Evolutionary conservation across 2,888 invertebrate species (phyloP), one percentile per base, ranked within the genome.

Genomic region (Limnephilus marmoratus): DNA sequence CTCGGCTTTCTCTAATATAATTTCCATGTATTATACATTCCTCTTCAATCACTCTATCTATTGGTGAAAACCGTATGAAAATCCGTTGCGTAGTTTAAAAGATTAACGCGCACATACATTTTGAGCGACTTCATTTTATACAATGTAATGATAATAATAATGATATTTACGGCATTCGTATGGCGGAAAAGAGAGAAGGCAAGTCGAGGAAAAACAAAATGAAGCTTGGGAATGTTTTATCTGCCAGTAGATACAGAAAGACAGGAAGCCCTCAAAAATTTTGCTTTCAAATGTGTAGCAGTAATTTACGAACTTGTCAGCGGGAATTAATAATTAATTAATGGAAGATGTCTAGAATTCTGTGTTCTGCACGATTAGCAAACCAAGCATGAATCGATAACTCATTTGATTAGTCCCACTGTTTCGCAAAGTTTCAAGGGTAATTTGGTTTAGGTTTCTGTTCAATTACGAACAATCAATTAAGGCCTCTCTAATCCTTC

Each of bases 391-490:
- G n/a, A 85, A 86, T 45, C 86, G 86, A 86, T 86, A 86, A 86
- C 29, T 86, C 37, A 86, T 45, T 86, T 86, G 86, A 86, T 86
- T 86, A 86, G 41, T 45, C 86, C 49, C n/a, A 37, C n/a, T 86
- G 45, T 49, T 37, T 45, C 45, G 45, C 13, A 13, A 86, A 86
- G 41, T 86, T 45, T 86, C 29, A 11, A 86, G 86, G 45, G 45
- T 45, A 49, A 41, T 45, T 49, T 49, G 86, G 45, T 86, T 86
- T 45, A n/a, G 86, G 45, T 86, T 86, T 86, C 86, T 45, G 86
- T 45, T 86, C 86, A 86, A 49, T 86, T 86, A 86, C 45, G 86
- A 86, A 86, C 45, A 45, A 86, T 86, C 86, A 41, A 86, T 86
- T 86, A 86, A 24, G 86, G n/a, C 15, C n/a, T 68, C 68, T n/a